Conservation (phyloP, 2,797 vertebrate species). For the Peromyscus melanophrys region DNA sequence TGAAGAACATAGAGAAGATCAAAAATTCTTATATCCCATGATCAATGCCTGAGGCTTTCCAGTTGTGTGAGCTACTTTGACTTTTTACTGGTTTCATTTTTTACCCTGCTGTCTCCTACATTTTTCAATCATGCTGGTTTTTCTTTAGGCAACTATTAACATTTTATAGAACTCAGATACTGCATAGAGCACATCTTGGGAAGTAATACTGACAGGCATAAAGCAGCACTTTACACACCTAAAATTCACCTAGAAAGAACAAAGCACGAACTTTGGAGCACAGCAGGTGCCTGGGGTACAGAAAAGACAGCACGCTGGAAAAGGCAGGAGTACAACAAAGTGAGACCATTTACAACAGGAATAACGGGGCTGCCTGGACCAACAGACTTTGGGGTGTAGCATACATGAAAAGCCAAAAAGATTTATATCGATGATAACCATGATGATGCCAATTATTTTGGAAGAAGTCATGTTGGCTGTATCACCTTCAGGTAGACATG, state of each 20-base stretch:
- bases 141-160: not conserved
- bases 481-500: not conserved
- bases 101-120: slow-evolving; percentile 8
- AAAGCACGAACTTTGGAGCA: not conserved
- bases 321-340: too few relatives aligned
- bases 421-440: not conserved
- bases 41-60: not conserved
- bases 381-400: not conserved
- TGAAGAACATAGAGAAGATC: not conserved
- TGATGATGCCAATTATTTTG: not conserved
- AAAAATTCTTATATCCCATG: not conserved
- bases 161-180: not conserved
- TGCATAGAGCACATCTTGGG: not conserved
- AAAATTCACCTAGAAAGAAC: not conserved
- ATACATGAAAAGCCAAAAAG: not conserved
- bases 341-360: not conserved
- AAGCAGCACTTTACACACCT: not conserved
- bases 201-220: not conserved
- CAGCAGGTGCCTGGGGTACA: not conserved
- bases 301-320: not conserved
- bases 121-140: slow-evolving; percentile 15
- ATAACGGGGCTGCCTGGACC: not conserved
- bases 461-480: not conserved
- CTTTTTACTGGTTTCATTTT: not conserved
- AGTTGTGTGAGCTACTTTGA: not conserved